A percentile compares a stretch with the other conserved stretches of the same genome.
Conservation (phyloP, 2,113 vertebrate genomes). For the Asarcornis scutulata region DNA sequence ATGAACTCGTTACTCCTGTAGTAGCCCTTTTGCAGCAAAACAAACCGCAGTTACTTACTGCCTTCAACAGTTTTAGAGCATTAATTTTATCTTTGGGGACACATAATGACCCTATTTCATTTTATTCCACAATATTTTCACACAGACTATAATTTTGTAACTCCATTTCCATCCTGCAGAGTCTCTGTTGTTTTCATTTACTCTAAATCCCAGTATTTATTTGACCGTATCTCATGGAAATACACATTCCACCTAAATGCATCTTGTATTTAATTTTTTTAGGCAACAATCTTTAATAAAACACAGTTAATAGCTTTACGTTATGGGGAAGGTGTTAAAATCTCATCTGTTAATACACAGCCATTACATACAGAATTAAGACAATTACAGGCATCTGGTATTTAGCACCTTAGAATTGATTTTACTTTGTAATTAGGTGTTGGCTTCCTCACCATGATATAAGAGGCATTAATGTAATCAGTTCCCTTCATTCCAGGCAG, state of each 20-base stretch:
- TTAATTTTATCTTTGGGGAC: slow-evolving; percentile 31
- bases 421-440: slow-evolving; percentile 69
- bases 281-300: slow-evolving; percentile 59
- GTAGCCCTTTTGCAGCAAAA: slow-evolving; percentile 85
- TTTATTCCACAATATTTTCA: slow-evolving; percentile 41
- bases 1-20: slow-evolving; percentile 95
- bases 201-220: slow-evolving; percentile 59
- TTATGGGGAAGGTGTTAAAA: slow-evolving; percentile 63
- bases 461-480: slow-evolving; percentile 97
- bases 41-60: slow-evolving; percentile 28
- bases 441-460: slow-evolving; percentile 92
- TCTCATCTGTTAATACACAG: slow-evolving; percentile 51
- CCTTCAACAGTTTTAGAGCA: background rate
- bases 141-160: slow-evolving; percentile 40
- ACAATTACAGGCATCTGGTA: slow-evolving; percentile 64
- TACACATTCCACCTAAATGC: slow-evolving; percentile 53
- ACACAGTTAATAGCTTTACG: slow-evolving; percentile 39
- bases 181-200: slow-evolving; percentile 64
- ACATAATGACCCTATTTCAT: slow-evolving; percentile 12
- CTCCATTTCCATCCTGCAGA: slow-evolving; percentile 25
- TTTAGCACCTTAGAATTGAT: slow-evolving; percentile 72
- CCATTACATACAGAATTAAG: slow-evolving; percentile 60
- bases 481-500: slow-evolving; percentile 93
- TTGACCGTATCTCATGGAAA: slow-evolving; percentile 45
- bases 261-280: slow-evolving; percentile 62